Percentiles rank a stretch among this genome's conserved stretches.
These are phyloP conservation scores for Heliconius hortense DNA, from an alignment of 2,888 invertebrate species.

Conservation along the genomic window DNA sequence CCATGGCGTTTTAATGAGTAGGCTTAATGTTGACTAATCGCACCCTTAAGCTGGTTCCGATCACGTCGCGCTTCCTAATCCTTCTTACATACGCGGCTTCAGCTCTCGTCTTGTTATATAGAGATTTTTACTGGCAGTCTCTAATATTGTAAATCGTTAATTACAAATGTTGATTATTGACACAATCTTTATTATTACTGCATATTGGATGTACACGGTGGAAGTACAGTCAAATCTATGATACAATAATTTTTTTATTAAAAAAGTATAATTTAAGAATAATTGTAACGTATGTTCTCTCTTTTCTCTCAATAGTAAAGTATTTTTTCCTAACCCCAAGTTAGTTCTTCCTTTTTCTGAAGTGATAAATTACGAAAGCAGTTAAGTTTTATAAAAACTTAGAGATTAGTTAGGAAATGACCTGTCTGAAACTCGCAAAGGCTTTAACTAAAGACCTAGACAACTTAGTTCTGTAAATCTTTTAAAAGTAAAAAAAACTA, in stretches of 20 bases:
- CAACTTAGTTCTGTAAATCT: conserved; percentile 27
- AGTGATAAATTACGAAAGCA: conserved; percentile 33
- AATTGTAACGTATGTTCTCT: neutral
- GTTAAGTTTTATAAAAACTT: conserved; percentile 35
- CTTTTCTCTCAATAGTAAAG: neutral
- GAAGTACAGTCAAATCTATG: no score
- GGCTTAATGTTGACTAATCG: conserved; percentile 10
- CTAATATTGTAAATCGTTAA: neutral
- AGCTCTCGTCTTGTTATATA: neutral
- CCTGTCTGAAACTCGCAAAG: conserved; percentile 30
- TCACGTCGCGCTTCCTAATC: neutral
- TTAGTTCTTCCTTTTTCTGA: conserved; percentile 22
- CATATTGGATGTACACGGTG: no score
- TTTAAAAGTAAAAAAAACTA: conserved; percentile 17
- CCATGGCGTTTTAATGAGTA: conserved; percentile 3
- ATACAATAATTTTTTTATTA: no score
- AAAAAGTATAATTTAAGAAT: no score
- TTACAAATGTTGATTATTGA: neutral
- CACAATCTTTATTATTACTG: neutral
- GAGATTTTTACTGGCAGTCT: neutral
- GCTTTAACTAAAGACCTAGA: conserved; percentile 30
- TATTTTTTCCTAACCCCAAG: conserved; percentile 4
- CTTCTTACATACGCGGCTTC: neutral
- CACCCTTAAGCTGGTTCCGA: neutral
- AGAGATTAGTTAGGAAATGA: conserved; percentile 35